Evolutionary conservation across 2,888 invertebrate species (phyloP).

Genomic region (Odiellus spinosus): DNA sequence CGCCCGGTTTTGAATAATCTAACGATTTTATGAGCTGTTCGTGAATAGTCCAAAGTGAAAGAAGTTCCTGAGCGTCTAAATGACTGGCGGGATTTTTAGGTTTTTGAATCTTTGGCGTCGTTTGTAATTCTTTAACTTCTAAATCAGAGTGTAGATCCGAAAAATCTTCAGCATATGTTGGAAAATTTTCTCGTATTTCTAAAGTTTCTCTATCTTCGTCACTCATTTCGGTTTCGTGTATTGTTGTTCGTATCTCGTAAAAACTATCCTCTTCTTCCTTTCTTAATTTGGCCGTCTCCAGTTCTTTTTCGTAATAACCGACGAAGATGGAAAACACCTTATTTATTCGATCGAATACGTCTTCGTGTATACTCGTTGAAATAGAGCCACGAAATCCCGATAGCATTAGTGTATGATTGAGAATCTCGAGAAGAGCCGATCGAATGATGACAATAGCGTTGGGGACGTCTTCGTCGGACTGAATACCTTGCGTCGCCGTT

Average conservation of each 20-base stretch:
- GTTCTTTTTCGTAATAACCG: no score
- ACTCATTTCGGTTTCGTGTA: slow-evolving; percentile 27
- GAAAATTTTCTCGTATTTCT: slow-evolving; percentile 29
- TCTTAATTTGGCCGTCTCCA: neutral
- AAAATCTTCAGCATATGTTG: slow-evolving; percentile 31
- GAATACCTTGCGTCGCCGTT: no score
- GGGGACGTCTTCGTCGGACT: no score
- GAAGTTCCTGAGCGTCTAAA: neutral
- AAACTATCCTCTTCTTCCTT: slow-evolving; percentile 45
- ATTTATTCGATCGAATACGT: no score
- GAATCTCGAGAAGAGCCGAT: no score
- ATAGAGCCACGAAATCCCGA: no score
- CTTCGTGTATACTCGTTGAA: no score
- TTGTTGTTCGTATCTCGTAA: slow-evolving; percentile 26
- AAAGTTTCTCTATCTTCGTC: slow-evolving; percentile 29
- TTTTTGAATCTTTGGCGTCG: no score
- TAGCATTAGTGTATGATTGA: no score
- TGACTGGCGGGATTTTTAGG: no score
- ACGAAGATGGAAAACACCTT: no score
- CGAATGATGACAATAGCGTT: no score
- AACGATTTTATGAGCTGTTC: neutral
- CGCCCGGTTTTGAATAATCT: neutral
- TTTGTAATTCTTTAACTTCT: slow-evolving; percentile 21
- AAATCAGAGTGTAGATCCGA: slow-evolving; percentile 25
- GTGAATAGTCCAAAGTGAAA: neutral